Evolutionary conservation across 1,140 invertebrate genomes (phyloP), one percentile per base, ranked within the genome.

Genomic region (Helicoverpa zea): DNA sequence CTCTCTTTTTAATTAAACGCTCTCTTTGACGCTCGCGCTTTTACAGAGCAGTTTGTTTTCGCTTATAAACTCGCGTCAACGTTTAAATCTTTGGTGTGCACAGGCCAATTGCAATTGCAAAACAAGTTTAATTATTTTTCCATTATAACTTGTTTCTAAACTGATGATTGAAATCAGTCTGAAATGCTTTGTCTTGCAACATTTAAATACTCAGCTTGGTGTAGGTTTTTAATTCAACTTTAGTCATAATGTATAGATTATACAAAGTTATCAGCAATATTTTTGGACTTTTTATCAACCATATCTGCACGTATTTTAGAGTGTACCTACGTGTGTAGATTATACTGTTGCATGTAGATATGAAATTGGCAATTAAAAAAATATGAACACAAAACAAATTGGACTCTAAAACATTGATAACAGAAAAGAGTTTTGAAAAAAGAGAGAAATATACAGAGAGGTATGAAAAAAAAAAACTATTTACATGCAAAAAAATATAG

Each of bases 231-330:
- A 11, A 10, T 56, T n/a, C 5, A n/a, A 56, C 11, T 18, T 66
- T 10, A 18, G 9, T 43, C 35, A 43, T 11, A 47, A 64, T n/a
- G n/a, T n/a, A n/a, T n/a, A n/a, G n/a, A n/a, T 16, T 68, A 68
- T 68, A 43, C 18, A 1, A 29, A 63, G 23, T 63, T 54, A 72
- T 72, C 51, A 23, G 51, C 9, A 16, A 64, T 64, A 54, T 78
- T 49, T 56, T 78, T 56, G 47, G 11, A 54, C 30, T 47, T 43
- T 47, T 78, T 77, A 77, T 43, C 63, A 66, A 3, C 14, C 43
- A 68, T 63, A 74, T 66, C 73, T 75, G 79, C 79, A 80, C 75
- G 70, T 47, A 68, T 49, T 68, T 68, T 66, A 10, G 29, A 49
- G 54, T 79, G 54, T 59, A 47, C 23, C 23, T 23, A 23, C 35